Conservation (phyloP, 1,140 invertebrate species). For the Battus philenor region DNA sequence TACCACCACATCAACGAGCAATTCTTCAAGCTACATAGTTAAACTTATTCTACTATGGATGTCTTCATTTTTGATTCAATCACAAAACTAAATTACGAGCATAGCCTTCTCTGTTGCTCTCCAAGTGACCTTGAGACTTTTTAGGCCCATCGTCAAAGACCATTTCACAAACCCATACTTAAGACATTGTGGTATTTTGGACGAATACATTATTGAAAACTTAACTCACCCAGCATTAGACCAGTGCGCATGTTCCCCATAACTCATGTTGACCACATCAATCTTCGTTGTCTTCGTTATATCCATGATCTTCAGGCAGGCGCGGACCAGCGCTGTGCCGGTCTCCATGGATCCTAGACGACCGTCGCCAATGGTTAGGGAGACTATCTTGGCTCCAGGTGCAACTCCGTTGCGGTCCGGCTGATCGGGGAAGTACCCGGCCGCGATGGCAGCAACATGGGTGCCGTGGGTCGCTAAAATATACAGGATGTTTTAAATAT, state of each 20-base stretch:
- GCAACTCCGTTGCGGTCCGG: conserved; percentile 96
- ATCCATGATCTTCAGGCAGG: conserved; percentile 92
- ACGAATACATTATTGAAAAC: too few relatives aligned
- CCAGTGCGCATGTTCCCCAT: conserved; percentile 96
- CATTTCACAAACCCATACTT: neutral
- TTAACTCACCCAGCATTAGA: conserved; percentile 89
- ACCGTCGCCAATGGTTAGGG: conserved; percentile 93
- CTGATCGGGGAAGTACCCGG: conserved; percentile 92
- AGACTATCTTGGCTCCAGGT: conserved; percentile 97
- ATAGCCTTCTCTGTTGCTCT: too few relatives aligned
- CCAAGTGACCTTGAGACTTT: too few relatives aligned
- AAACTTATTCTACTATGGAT: too few relatives aligned
- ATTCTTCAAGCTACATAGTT: too few relatives aligned
- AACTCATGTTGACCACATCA: conserved; percentile 98
- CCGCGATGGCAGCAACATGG: conserved; percentile 97
- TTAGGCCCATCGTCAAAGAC: too few relatives aligned
- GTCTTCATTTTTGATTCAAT: too few relatives aligned
- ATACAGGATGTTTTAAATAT: too few relatives aligned
- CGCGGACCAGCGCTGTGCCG: conserved; percentile 91
- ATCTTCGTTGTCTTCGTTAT: conserved; percentile 78
- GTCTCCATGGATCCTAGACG: conserved; percentile 97
- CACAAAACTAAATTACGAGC: too few relatives aligned
- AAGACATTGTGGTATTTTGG: too few relatives aligned
- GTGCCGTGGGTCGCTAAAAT: too few relatives aligned
- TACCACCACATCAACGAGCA: too few relatives aligned